A percentile compares a stretch with the other conserved stretches of the same genome.
These are phyloP conservation scores for Tuta absoluta DNA, from an alignment of 2,888 invertebrate genomes.

Conservation along the genomic window DNA sequence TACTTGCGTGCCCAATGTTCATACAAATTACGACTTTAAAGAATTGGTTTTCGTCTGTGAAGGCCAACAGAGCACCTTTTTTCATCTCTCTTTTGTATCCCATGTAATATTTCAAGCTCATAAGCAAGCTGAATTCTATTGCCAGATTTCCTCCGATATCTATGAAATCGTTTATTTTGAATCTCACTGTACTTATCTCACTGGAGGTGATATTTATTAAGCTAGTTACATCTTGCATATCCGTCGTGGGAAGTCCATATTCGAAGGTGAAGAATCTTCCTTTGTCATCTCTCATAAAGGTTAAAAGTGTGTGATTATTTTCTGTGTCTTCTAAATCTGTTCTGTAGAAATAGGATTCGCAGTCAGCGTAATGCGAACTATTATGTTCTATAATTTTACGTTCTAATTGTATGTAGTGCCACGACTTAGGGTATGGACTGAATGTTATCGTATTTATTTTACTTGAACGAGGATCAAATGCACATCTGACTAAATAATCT, in stretches of 20 bases:
- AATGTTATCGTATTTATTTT: slow-evolving; percentile 69
- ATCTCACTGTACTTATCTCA: slow-evolving; percentile 84
- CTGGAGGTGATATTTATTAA: slow-evolving; percentile 85
- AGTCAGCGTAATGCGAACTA: slow-evolving; percentile 54
- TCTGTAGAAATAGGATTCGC: slow-evolving; percentile 59
- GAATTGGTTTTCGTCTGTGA: slow-evolving; percentile 73
- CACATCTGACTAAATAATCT: slow-evolving; percentile 70
- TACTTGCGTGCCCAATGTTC: slow-evolving; percentile 79
- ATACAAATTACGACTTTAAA: slow-evolving; percentile 83
- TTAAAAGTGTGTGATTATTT: slow-evolving; percentile 59
- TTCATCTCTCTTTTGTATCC: slow-evolving; percentile 62
- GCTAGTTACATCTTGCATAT: slow-evolving; percentile 83
- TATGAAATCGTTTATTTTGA: slow-evolving; percentile 84
- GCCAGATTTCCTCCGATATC: slow-evolving; percentile 92
- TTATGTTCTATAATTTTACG: slow-evolving; percentile 40
- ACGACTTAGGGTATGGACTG: slow-evolving; percentile 78
- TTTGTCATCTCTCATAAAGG: slow-evolving; percentile 82
- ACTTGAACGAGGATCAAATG: slow-evolving; percentile 69
- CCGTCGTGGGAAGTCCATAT: slow-evolving; percentile 85
- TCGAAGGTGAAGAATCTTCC: slow-evolving; percentile 89
- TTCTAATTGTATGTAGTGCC: slow-evolving; percentile 80
- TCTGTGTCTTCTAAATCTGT: slow-evolving; percentile 52
- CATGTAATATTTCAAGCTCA: slow-evolving; percentile 77
- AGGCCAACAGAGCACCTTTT: slow-evolving; percentile 59
- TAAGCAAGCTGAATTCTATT: slow-evolving; percentile 86